These are phyloP conservation scores for Ibidorhyncha struthersii DNA, from an alignment of 2,113 vertebrate genomes.

Conservation along the genomic window DNA sequence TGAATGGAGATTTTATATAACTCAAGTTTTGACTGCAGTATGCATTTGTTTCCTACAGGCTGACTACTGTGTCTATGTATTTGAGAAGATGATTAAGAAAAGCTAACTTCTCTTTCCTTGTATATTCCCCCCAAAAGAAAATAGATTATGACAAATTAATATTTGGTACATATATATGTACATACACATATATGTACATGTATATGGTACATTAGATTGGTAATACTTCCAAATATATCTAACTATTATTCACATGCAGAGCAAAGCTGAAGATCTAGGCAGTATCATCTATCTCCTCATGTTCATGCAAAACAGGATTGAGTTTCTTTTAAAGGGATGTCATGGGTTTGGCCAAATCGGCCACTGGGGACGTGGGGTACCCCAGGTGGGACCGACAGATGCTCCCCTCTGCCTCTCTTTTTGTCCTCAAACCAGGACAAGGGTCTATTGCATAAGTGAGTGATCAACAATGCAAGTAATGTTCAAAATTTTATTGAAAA, in stretches of 20 bases:
- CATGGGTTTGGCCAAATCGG: too few relatives aligned
- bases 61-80: neutral
- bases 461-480: neutral
- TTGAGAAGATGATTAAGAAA: neutral
- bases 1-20: neutral
- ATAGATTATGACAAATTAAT: neutral
- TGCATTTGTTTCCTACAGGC: neutral
- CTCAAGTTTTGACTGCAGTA: neutral
- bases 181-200: too few relatives aligned
- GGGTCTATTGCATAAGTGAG: neutral
- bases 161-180: too few relatives aligned
- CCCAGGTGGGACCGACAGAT: too few relatives aligned
- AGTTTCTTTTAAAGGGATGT: neutral
- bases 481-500: neutral
- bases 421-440: too few relatives aligned
- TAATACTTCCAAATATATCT: neutral
- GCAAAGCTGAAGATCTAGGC: neutral
- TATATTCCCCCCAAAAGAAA: neutral
- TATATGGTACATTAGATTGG: too few relatives aligned
- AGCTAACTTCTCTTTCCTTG: neutral
- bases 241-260: neutral
- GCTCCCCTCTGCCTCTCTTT: too few relatives aligned
- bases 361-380: too few relatives aligned
- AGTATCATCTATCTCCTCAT: neutral
- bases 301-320: neutral